phyloP scores from a whole-genome alignment of 2,888 invertebrate species.

The Chloroclystis v-ata region DNA sequence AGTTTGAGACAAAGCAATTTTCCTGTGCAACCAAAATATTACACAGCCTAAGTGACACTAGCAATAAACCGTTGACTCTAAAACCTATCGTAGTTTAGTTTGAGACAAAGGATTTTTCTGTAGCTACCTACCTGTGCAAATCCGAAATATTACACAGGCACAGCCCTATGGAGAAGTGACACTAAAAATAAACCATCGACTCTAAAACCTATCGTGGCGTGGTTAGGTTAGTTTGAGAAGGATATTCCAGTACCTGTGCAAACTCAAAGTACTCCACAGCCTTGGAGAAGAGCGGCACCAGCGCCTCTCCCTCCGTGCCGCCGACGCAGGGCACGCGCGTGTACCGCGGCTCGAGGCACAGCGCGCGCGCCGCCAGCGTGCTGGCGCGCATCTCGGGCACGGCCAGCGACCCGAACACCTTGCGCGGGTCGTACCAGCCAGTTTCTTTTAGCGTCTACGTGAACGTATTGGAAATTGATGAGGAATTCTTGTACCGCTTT shows the following conservation, averaged over 20 bases:
- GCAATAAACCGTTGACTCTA: too few species aligned
- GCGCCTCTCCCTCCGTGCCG: slow-evolving; percentile 60
- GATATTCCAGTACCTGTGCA: slow-evolving; percentile 44
- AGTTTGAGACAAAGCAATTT: too few species aligned
- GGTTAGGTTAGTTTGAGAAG: background rate
- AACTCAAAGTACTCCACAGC: slow-evolving; percentile 67
- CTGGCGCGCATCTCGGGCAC: slow-evolving; percentile 71
- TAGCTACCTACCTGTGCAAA: too few species aligned
- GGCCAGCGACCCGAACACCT: slow-evolving; percentile 61
- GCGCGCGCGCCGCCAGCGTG: slow-evolving; percentile 60
- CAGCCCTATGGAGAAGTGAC: too few species aligned
- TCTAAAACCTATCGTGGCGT: too few species aligned
- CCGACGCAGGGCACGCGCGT: slow-evolving; percentile 67
- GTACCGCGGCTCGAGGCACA: slow-evolving; percentile 60
- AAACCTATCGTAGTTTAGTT: too few species aligned
- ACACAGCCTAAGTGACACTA: too few species aligned
- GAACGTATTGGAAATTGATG: background rate
- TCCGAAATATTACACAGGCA: too few species aligned
- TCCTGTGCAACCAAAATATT: too few species aligned
- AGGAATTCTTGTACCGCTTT: too few species aligned
- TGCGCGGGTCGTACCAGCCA: slow-evolving; percentile 65
- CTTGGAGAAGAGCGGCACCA: slow-evolving; percentile 67
- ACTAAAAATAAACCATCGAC: too few species aligned
- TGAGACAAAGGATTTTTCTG: too few species aligned
- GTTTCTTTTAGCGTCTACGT: slow-evolving; percentile 65